phyloP scores from a whole-genome alignment of 2,113 vertebrate genomes.

The Hippocampus abdominalis region DNA sequence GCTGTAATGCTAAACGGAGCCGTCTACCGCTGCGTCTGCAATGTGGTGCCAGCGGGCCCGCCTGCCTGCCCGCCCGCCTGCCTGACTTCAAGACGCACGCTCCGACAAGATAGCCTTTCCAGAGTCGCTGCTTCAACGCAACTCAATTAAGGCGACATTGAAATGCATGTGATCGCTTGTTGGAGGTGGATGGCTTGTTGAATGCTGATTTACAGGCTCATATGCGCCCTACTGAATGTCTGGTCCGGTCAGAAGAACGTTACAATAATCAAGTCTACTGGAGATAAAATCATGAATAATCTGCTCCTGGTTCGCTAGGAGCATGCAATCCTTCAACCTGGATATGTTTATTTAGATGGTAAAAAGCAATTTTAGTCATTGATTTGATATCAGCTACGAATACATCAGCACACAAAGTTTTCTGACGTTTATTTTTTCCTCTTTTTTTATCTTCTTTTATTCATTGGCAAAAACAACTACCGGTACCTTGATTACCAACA shows the following conservation, averaged over 20 bases:
- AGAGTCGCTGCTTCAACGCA: conserved; percentile 46
- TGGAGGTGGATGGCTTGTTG: conserved; percentile 46
- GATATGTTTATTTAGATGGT: too few relatives aligned
- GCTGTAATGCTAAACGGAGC: conserved; percentile 64
- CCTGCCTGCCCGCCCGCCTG: conserved; percentile 5
- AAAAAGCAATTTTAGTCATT: too few relatives aligned
- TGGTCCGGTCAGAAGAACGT: conserved; percentile 2
- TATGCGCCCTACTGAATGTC: conserved; percentile 38
- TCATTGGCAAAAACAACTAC: too few relatives aligned
- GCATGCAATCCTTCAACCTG: too few relatives aligned
- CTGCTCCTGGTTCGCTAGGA: too few relatives aligned
- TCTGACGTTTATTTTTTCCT: too few relatives aligned
- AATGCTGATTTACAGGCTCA: conserved; percentile 57
- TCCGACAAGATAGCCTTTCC: conserved; percentile 42
- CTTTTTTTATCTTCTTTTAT: too few relatives aligned
- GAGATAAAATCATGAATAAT: too few relatives aligned
- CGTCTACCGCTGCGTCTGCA: conserved; percentile 44
- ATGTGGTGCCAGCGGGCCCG: conserved; percentile 52
- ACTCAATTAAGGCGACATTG: conserved; percentile 57
- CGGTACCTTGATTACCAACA: too few relatives aligned
- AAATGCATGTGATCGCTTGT: conserved; percentile 34
- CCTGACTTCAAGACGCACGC: conserved; percentile 33
- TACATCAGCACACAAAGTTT: too few relatives aligned
- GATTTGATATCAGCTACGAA: too few relatives aligned
- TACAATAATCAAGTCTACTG: too few relatives aligned